Evolutionary conservation across 2,888 invertebrate species (phyloP), one percentile per base, ranked within the genome.

Genomic region (Diachrysia chrysitis): DNA sequence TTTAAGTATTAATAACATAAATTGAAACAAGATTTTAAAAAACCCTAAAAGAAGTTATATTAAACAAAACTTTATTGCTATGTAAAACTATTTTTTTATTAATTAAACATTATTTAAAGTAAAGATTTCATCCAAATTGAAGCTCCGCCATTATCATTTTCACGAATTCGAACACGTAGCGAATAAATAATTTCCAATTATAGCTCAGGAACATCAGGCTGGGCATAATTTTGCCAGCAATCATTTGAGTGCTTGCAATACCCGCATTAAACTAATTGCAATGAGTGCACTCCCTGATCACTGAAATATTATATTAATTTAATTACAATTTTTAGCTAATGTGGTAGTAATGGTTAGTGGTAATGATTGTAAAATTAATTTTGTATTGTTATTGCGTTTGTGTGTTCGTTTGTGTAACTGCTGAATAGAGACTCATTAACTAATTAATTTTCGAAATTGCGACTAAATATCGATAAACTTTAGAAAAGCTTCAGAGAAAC

Each of bases 241-340:
- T 76, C 73, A 73, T 56, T 62, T 54, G 68, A 66, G 64, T 70
- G 58, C 51, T 46, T 53, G 37, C 61, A 29, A 46, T 25, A 29
- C 17, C 10, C 63, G 71, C 71, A 81, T 71, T 78, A 64, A 63
- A 73, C 71, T 75, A 78, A 79, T 79, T 78, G 74, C 64, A 61
- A 56, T 56, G 54, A 60, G 46, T 23, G 54, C 42, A 51, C 57
- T 54, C 16, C 21, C 56, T 60, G 60, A 70, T 72, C 66, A 62
- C 69, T 68, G 48, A 51, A 55, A 51, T 29, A 62, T 64, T 60
- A 51, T 63, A 57, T 67, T 71, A 71, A 60, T 71, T 37, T 35
- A 63, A 23, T 66, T 21, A 51, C 14, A 17, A 16, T 7, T 5
- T n/a, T 42, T 42, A 42, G 42, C n/a, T 42, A 42, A 42, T 42